Base-by-base conservation (phyloP, 2,113 vertebrate genomes). In the Cyrtonyx montezumae region DNA sequence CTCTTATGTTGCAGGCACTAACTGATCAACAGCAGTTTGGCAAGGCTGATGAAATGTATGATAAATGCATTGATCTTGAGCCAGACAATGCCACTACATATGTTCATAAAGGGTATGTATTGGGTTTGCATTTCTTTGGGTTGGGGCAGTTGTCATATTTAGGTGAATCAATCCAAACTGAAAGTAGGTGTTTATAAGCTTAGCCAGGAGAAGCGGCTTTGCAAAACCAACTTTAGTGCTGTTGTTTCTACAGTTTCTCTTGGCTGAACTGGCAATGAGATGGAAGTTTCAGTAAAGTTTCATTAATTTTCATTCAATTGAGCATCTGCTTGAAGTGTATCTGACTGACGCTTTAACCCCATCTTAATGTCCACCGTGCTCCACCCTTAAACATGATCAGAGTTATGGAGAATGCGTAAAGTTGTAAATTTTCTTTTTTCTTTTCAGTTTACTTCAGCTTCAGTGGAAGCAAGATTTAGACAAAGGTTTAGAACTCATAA, bases 381-480 rank as follows among this genome's bases (percentile, higher is more conserved):
- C 14, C 14, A 43, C 17, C 25, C 25, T 63, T 63, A 40, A 63
- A 34, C 0, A 1, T 51, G 11, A 46, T 75, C 40, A 77, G 21
- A 21, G 6, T 53, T 79, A 37, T 43, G 21, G 13, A n/a, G 25
- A 48, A 7, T 66, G 66, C 70, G 20, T 82, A 55, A 88, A 65
- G 13, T 51, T 90, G 79, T 11, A 69, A 74, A 48, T 85, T 80
- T 46, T 56, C 56, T 96, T 82, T 92, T 69, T 75, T 40, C 84
- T 90, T 89, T 98, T 15, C 92, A 99, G 99, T 96, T 98, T 99
- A 97, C 98, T 99, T 97, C 99, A 99, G 95, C 99, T 99, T 80
- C 99, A 99, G 87, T 99, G 99, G 99, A 99, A 99, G 93, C 99
- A 99, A 96, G 99, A 99, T 96, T 97, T 99, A 68, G 99, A 99